Percentiles rank a stretch among this genome's conserved stretches.
Conservation (phyloP, 2,888 invertebrate genomes). For the Eurois occulta region DNA sequence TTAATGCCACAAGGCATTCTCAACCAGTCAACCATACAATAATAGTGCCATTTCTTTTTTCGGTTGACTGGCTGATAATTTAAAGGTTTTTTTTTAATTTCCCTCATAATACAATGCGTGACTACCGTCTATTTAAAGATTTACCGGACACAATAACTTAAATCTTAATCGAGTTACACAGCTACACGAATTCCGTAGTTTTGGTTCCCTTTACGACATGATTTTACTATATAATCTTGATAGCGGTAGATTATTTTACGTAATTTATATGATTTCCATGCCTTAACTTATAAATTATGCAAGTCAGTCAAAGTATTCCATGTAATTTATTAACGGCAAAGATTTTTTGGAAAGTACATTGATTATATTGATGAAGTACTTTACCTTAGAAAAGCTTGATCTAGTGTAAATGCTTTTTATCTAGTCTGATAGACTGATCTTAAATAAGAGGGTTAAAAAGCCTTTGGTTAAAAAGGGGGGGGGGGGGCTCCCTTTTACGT, state of each 20-base stretch:
- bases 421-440: too few relatives aligned
- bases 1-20: too few relatives aligned
- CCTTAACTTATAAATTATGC: conserved; percentile 14
- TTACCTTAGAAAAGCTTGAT: not conserved
- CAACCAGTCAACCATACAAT: too few relatives aligned
- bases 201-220: conserved; percentile 45
- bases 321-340: not conserved
- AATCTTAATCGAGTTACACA: conserved; percentile 56
- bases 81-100: conserved; percentile 1
- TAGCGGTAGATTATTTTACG: conserved; percentile 45
- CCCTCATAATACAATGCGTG: conserved; percentile 36
- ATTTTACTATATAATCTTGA: conserved; percentile 53
- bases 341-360: not conserved
- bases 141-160: conserved; percentile 57
- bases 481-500: too few relatives aligned
- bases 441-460: not conserved
- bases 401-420: not conserved
- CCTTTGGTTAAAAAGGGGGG: too few relatives aligned
- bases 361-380: too few relatives aligned
- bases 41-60: not conserved
- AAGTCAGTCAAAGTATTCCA: not conserved
- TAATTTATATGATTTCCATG: conserved; percentile 43
- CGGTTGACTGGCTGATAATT: not conserved
- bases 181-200: conserved; percentile 39
- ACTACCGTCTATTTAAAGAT: conserved; percentile 54